Evolutionary conservation across 1,140 invertebrate species (phyloP).

Genomic region (Proales similis): DNA sequence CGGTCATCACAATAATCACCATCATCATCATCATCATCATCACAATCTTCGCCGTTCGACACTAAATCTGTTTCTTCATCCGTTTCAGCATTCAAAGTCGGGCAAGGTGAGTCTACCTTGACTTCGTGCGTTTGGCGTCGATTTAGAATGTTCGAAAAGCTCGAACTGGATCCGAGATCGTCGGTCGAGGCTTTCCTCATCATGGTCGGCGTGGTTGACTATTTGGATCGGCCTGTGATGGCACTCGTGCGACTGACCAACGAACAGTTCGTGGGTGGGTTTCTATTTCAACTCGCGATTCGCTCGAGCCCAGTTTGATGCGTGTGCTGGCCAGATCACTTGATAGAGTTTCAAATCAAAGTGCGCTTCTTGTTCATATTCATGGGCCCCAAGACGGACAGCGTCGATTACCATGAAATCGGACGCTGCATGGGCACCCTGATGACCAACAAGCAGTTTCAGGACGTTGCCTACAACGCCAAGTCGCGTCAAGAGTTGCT

Average conservation of each 20-base stretch:
- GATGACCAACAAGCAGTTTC: slow-evolving; percentile 35
- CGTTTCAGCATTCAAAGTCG: slow-evolving; percentile 26
- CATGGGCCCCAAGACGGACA: not conserved
- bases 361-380: slow-evolving; percentile 37
- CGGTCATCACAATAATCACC: slow-evolving; percentile 1
- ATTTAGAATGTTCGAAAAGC: slow-evolving; percentile 6
- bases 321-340: not conserved
- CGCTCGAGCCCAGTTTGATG: too few species aligned
- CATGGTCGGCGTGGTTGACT: slow-evolving; percentile 26
- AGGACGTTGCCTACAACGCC: slow-evolving; percentile 7
- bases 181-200: slow-evolving; percentile 13
- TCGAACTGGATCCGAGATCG: not conserved
- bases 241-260: slow-evolving; percentile 28
- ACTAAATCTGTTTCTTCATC: slow-evolving; percentile 18
- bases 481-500: slow-evolving; percentile 10
- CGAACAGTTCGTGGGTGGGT: slow-evolving; percentile 26
- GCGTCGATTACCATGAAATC: slow-evolving; percentile 23
- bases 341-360: slow-evolving; percentile 34
- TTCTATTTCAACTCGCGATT: too few species aligned
- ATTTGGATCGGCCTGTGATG: slow-evolving; percentile 18
- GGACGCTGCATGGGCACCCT: slow-evolving; percentile 19
- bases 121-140: not conserved
- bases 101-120: not conserved
- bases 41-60: slow-evolving; percentile 10
- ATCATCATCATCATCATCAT: slow-evolving; percentile 11